Evolutionary conservation across 2,797 vertebrate genomes (phyloP).

Genomic region (Rhadinocentrus ornatus): DNA sequence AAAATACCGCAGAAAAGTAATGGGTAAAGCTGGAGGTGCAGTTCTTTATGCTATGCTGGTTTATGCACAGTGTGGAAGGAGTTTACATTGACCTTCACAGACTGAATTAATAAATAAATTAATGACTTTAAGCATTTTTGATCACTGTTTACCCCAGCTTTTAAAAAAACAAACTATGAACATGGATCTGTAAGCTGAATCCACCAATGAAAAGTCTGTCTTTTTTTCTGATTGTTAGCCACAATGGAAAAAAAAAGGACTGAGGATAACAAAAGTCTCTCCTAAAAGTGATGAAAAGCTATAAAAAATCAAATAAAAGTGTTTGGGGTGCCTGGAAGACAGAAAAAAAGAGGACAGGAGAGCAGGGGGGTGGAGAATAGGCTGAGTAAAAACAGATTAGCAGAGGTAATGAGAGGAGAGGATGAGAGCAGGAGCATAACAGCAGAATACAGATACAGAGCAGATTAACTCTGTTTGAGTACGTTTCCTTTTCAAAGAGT

Average conservation of each 20-base stretch:
- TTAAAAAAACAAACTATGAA: neutral
- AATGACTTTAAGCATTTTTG: neutral
- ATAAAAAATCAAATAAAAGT: conserved; percentile 57
- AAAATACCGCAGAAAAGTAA: neutral
- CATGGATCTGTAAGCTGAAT: too few relatives aligned
- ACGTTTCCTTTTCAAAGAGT: conserved; percentile 72
- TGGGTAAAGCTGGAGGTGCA: neutral
- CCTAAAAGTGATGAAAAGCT: conserved; percentile 41
- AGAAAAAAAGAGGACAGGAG: conserved; percentile 9
- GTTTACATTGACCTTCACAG: neutral
- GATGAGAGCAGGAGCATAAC: conserved; percentile 70
- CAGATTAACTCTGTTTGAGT: conserved; percentile 72
- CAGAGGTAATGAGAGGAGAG: conserved; percentile 73
- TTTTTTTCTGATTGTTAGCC: conserved; percentile 12
- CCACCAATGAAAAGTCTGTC: conserved; percentile 16
- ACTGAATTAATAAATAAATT: neutral
- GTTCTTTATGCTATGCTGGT: neutral
- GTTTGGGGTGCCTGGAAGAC: conserved; percentile 40
- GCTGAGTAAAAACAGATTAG: conserved; percentile 68
- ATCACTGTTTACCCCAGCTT: neutral
- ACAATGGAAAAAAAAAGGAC: conserved; percentile 3
- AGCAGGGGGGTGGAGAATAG: conserved; percentile 11
- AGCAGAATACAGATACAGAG: conserved; percentile 72
- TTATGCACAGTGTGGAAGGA: neutral
- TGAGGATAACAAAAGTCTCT: conserved; percentile 24